Base-by-base conservation (phyloP, 2,888 invertebrate genomes). In the Scaptomyza tumidula region DNA sequence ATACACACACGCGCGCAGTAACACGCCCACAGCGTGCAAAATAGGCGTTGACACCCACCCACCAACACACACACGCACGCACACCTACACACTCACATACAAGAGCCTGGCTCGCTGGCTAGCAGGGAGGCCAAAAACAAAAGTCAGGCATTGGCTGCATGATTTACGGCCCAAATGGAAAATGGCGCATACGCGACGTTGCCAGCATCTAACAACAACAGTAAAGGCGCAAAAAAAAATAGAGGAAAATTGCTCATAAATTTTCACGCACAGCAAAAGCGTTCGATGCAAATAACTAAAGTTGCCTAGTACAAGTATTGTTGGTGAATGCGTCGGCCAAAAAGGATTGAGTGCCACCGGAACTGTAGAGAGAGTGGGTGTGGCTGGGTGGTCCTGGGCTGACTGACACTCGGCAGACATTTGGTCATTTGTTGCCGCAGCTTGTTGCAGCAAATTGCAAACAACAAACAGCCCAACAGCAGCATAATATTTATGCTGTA, bases 391-490 rank as follows among this genome's bases (percentile, higher is more conserved):
- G 78, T 78, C 76, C 57, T 41, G 27, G 14, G 39, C 39, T 50
- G 41, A 41, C 41, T 74, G 82, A 81, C 85, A 77, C 80, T 68
- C 65, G 78, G 48, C 80, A 86, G 83, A 82, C 83, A 82, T 82
- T 84, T 85, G 83, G 88, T 87, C 83, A 84, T 84, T 84, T 84
- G 83, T 84, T 85, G 86, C 67, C 83, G 77, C 71, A 72, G 85
- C 85, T 76, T 81, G 87, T 79, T 76, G 78, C 73, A 48, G 74
- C 79, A 74, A 78, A 76, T 76, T 76, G 66, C 78, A 78, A 69
- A 70, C 70, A 74, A 24, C 24, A 24, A 24, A 46, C 44, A 59
- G 29, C 49, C 39, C 43, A 52, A 13, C 45, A 65, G 24, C 48
- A 41, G 27, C 46, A 73, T 49, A 33, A 37, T 39, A 46, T 10